phyloP scores from a whole-genome alignment of 2,113 vertebrate genomes.

The Gasterosteus nipponicus region DNA sequence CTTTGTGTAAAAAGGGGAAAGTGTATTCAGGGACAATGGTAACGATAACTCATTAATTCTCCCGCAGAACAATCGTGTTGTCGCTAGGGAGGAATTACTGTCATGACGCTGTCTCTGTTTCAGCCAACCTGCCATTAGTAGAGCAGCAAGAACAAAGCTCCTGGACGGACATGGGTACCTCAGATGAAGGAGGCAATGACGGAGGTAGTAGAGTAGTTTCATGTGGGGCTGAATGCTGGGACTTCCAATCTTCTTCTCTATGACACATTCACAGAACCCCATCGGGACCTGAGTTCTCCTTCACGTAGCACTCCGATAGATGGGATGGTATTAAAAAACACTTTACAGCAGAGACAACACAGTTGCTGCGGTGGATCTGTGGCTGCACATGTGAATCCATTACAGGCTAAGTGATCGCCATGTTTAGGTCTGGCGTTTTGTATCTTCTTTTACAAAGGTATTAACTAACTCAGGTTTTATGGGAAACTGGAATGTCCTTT shows the following conservation, averaged over 20 bases:
- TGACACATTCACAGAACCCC: slow-evolving; percentile 1
- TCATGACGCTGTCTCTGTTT: slow-evolving; percentile 63
- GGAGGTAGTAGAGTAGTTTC: slow-evolving; percentile 15
- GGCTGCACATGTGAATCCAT: background rate
- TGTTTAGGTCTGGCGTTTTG: background rate
- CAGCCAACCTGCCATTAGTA: slow-evolving; percentile 52
- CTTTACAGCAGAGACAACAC: background rate
- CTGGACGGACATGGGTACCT: slow-evolving; percentile 23
- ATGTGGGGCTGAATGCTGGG: background rate
- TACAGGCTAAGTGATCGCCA: background rate
- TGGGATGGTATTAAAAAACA: background rate
- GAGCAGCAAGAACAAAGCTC: slow-evolving; percentile 32
- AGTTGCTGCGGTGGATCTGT: background rate
- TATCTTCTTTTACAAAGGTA: background rate
- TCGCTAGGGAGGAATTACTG: slow-evolving; percentile 47
- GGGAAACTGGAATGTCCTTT: background rate
- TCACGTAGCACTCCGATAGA: background rate
- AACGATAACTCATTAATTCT: slow-evolving; percentile 62
- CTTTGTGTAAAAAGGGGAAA: slow-evolving; percentile 32
- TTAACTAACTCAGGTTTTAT: background rate
- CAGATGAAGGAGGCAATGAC: slow-evolving; percentile 43
- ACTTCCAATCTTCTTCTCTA: background rate
- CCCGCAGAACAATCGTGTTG: slow-evolving; percentile 59
- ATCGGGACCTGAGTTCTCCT: background rate
- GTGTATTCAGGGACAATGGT: slow-evolving; percentile 55